Evolutionary conservation across 2,113 vertebrate species (phyloP).

Genomic region (Chitala chitala): DNA sequence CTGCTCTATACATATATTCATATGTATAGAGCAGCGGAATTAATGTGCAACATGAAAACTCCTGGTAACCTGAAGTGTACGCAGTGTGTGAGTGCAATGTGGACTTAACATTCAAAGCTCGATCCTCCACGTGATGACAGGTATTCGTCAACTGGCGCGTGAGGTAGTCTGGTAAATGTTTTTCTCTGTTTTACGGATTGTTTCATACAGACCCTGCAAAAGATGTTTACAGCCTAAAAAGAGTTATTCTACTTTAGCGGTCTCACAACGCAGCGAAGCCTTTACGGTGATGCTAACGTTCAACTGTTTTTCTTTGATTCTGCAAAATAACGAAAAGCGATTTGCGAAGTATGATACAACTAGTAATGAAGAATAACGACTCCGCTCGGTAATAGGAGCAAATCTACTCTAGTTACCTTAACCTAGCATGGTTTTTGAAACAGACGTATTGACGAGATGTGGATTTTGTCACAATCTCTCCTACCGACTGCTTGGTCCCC

Average conservation of each 20-base stretch:
- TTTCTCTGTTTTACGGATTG: not conserved
- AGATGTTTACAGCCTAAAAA: too few species aligned
- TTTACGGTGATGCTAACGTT: not conserved
- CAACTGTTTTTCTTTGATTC: not conserved
- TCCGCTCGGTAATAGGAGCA: too few species aligned
- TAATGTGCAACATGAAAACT: too few species aligned
- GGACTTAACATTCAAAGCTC: conserved; percentile 12
- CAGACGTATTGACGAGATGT: conserved; percentile 9
- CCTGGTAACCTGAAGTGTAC: not conserved
- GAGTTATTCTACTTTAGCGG: not conserved
- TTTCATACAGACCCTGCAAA: too few species aligned
- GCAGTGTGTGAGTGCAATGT: not conserved
- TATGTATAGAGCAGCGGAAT: too few species aligned
- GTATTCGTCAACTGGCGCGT: not conserved
- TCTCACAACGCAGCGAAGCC: not conserved
- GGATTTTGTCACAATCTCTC: conserved; percentile 21
- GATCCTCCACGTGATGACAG: not conserved
- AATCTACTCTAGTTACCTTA: too few species aligned
- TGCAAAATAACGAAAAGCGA: not conserved
- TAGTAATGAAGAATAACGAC: not conserved
- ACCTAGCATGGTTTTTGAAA: not conserved
- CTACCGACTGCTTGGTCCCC: conserved; percentile 24
- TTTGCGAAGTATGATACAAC: not conserved
- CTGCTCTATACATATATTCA: too few species aligned
- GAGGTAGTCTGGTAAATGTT: not conserved